These are phyloP conservation scores for Cranoglanis bouderius DNA, from an alignment of 2,113 vertebrate species.

Conservation along the genomic window DNA sequence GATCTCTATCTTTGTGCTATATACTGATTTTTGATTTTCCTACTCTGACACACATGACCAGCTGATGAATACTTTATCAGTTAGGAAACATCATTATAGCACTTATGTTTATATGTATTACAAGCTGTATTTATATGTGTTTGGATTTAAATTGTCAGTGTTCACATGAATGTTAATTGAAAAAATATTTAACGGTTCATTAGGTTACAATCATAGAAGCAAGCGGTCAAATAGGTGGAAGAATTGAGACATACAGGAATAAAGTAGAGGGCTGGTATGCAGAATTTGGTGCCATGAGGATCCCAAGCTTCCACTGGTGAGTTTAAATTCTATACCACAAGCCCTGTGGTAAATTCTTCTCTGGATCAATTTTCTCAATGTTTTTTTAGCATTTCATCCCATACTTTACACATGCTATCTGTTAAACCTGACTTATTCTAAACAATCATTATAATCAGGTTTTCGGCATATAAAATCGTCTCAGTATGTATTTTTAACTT, in stretches of 20 bases:
- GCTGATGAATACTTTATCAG: not conserved
- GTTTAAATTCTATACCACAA: not conserved
- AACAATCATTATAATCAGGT: not conserved
- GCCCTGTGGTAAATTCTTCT: not conserved
- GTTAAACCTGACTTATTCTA: not conserved
- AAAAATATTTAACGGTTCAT: not conserved
- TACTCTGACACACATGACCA: not conserved
- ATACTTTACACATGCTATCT: not conserved
- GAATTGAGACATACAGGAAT: constrained; percentile 79
- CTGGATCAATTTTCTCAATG: not conserved
- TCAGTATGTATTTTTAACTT: not conserved
- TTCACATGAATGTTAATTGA: not conserved
- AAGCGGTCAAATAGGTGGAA: constrained; percentile 74
- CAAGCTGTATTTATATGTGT: not conserved
- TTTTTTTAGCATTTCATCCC: not conserved
- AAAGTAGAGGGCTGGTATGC: constrained; percentile 77
- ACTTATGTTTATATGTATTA: not conserved
- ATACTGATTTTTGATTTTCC: not conserved
- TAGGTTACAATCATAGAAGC: constrained; percentile 84
- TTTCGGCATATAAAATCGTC: not conserved
- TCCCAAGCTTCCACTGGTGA: constrained; percentile 79
- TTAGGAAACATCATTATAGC: not conserved
- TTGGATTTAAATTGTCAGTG: not conserved
- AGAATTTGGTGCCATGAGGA: constrained; percentile 84
- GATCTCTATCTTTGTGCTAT: not conserved